Base-by-base conservation (phyloP, 23 tunicate species). In the Diplosoma virens region DNA sequence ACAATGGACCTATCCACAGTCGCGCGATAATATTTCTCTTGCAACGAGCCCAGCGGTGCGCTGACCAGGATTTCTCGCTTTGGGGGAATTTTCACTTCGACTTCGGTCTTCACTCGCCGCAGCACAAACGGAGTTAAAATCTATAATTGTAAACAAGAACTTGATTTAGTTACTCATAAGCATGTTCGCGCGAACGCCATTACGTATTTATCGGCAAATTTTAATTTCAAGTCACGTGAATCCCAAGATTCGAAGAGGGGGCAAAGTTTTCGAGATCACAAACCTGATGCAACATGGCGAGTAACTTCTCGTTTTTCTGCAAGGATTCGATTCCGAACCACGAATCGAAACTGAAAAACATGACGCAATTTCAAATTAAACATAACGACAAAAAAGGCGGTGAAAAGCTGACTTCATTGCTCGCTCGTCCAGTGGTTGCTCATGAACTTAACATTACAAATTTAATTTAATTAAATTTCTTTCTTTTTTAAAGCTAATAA, bases 241-340 rank as follows among this genome's bases (percentile, higher is more conserved):
- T 41, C 14, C 50, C 50, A 41, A 41, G 14, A 7, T 41, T 41
- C 14, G n/a, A n/a, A n/a, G n/a, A n/a, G 14, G 52, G 14, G 14
- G 52, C 52, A 45, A 9, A 11, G 52, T 11, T 11, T 9, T 45
- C 11, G 11, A 56, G 22, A 29, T 7, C 33, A 22, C 25, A 14
- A 14, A 90, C 97, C 90, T 90, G 86, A 36, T 90, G 97, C 0
- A 90, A 27, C 78, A 90, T 84, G 3, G 86, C 41, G 33, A 90
- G 59, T 27, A 90, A 22, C 23, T 75, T 79, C 24, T 90, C 77
- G 47, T 90, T 80, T 5, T 66, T 79, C 63, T 90, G 76, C 63
- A 90, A 36, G 21, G 47, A 32, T 17, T 83, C 89, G 47, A 90
- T 20, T 72, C 75, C 82, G 60, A 90, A 90, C 89, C 97, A 90